Evolutionary conservation across 2,113 vertebrate genomes (phyloP), one percentile per base, ranked within the genome.

Genomic region (Pteronura brasiliensis): DNA sequence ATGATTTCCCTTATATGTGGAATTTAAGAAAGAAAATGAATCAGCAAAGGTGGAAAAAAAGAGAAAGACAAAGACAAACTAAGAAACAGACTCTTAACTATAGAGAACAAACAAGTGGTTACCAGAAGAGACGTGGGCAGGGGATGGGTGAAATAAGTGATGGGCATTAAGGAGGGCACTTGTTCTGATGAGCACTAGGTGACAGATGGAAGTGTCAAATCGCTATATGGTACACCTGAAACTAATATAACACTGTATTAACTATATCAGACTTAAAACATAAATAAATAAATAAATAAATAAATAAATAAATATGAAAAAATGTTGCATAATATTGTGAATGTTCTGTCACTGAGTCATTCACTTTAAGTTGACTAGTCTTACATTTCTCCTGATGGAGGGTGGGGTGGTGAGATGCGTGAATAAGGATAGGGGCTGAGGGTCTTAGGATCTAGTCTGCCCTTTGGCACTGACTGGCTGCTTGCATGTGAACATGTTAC

Each of bases 371-470:
- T 63, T 86, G 31, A 3, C 27, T 93, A 23, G 2, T 27, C 65
- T 57, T 39, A 42, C 10, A 47, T 13, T 59, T 27, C 15, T 7
- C 34, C 57, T 3, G 7, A 20, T 39, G 49, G 29, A 85, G 71
- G n/a, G 3, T 4, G 23, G 7, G 7, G 6, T 31, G 6, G 9
- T 83, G 14, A 86, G 74, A n/a, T 0, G 1, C 4, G 1, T 65
- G 57, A 74, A 52, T 20, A 7, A 8, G 39, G 36, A n/a, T 6
- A n/a, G 17, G 21, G 39, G 3, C 57, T 1, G 42, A 36, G 61
- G 49, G 7, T 44, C 27, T 71, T 6, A 21, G 13, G 18, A 36
- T 76, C 34, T 29, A 31, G 71, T 27, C 34, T 90, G 55, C 31
- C 21, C 55, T 39, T 21, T 36, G 52, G 18, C 59, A 25, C 7